A percentile compares a stretch with the other conserved stretches of the same genome.
phyloP scores from a whole-genome alignment of 2,888 invertebrate genomes.

The Malacosoma neustria region DNA sequence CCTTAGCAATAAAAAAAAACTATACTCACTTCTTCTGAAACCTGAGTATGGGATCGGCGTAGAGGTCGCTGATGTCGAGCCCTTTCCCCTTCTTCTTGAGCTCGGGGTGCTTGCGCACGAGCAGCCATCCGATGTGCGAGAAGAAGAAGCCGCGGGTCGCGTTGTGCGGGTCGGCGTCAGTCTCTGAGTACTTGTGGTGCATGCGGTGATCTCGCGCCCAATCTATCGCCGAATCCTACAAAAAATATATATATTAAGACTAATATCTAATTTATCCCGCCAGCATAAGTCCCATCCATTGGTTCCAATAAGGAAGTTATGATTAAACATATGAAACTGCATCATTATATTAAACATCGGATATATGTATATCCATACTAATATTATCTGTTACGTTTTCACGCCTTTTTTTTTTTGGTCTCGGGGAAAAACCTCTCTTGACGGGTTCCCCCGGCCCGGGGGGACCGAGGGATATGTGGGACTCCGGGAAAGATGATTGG shows the following conservation, averaged over 20 bases:
- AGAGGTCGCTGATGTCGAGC: constrained; percentile 89
- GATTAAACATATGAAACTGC: too few relatives aligned
- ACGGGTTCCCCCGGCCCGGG: too few relatives aligned
- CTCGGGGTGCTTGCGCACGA: constrained; percentile 92
- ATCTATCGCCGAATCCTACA: constrained; percentile 82
- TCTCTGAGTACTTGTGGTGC: constrained; percentile 95
- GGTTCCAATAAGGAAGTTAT: too few relatives aligned
- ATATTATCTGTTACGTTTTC: too few relatives aligned
- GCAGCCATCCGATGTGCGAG: constrained; percentile 95
- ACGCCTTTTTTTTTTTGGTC: too few relatives aligned
- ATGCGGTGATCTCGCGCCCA: constrained; percentile 89
- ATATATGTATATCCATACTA: too few relatives aligned
- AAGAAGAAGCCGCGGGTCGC: constrained; percentile 96
- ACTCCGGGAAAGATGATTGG: too few relatives aligned
- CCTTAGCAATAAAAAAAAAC: too few relatives aligned
- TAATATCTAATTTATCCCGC: neutral
- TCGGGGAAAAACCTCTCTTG: too few relatives aligned
- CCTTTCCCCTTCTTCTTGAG: constrained; percentile 90
- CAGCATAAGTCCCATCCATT: too few relatives aligned
- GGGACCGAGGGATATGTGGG: too few relatives aligned
- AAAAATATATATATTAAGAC: constrained; percentile 7
- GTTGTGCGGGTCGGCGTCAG: constrained; percentile 95
- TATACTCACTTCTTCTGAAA: constrained; percentile 95
- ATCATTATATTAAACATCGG: too few relatives aligned
- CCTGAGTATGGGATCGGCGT: constrained; percentile 85